A percentile compares a stretch with the other conserved stretches of the same genome.
Conservation (phyloP, 2,113 vertebrate species). For the Alligator mississippiensis region DNA sequence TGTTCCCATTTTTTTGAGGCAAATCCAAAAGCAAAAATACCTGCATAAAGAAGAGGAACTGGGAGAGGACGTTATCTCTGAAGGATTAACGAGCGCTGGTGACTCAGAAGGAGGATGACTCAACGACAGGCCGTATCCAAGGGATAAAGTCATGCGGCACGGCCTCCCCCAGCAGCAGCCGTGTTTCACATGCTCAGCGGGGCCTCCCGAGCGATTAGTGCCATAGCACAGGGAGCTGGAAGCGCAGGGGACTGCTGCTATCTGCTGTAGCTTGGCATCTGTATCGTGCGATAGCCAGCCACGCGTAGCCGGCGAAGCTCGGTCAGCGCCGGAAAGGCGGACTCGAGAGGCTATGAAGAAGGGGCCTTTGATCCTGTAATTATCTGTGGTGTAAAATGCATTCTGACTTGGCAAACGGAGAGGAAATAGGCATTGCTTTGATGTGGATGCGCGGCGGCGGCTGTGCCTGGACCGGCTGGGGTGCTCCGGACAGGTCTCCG, state of each 20-base stretch:
- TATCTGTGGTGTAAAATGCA: not conserved
- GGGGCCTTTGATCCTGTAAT: conserved; percentile 43
- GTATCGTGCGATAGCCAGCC: not conserved
- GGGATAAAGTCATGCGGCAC: conserved; percentile 33
- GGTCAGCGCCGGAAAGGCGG: not conserved
- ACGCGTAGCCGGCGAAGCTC: not conserved
- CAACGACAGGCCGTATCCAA: conserved; percentile 49
- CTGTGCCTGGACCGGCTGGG: not conserved
- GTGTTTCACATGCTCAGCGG: conserved; percentile 34
- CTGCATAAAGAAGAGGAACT: not conserved
- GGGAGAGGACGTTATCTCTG: conserved; percentile 5
- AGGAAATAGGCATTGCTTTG: conserved; percentile 12
- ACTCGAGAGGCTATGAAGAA: not conserved
- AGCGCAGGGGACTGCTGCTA: not conserved
- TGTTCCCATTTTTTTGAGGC: not conserved
- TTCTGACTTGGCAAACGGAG: not conserved
- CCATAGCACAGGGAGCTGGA: not conserved
- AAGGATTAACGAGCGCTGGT: conserved; percentile 44
- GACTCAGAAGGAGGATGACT: conserved; percentile 60
- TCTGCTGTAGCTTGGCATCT: not conserved
- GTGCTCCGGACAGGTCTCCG: not conserved
- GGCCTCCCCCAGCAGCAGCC: not conserved
- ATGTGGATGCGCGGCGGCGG: not conserved
- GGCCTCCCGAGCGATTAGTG: conserved; percentile 6
- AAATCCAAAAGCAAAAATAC: not conserved